Evolutionary conservation across 2,797 vertebrate genomes (phyloP), one percentile per base, ranked within the genome.

Genomic region (Denticeps clupeoides): DNA sequence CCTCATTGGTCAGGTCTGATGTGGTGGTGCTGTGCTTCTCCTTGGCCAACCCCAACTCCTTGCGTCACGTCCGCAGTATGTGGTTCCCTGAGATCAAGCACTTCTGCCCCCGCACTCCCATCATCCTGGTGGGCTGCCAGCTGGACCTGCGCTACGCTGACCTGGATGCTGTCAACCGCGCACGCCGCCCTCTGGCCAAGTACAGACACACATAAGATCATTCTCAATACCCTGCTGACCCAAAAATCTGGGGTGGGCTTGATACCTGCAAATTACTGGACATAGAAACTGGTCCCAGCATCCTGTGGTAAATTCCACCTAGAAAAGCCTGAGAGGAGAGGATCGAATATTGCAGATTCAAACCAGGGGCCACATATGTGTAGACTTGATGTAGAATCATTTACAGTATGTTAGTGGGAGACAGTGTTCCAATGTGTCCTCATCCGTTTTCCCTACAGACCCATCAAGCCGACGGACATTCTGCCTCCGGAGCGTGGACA

Each of bases 21-120:
- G 90, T 93, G 22, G 90, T 93, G 24, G 90, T 93, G 55, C 82
- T 93, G 4, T 93, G 90, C 71, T 93, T 93, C 77, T 93, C 90
- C 7, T 66, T 93, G 81, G 90, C 90, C 1, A 93, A 93, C 76
- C 90, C 90, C 42, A 88, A 91, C 69, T 93, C 90, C 1, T 77
- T 93, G 67, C 86, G 84, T 47, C 89, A 93, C 0, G 88, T 93
- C 52, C 87, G 87, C 77, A 89, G 79, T 56, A 90, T 93, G 89
- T 93, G 90, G 90, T 89, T 87, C 64, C 85, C 88, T 0, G 90
- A 93, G 70, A 93, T 93, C 79, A 91, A 90, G 69, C 90, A 93
- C 76, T 93, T 93, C 78, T 93, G 90, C 66, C 90, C 89, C 1
- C 87, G 90, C 15, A 89, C 90, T 0, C 90, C 90, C 45, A 88